Evolutionary conservation across 2,888 invertebrate genomes (phyloP).

Genomic region (Anodontia alba): DNA sequence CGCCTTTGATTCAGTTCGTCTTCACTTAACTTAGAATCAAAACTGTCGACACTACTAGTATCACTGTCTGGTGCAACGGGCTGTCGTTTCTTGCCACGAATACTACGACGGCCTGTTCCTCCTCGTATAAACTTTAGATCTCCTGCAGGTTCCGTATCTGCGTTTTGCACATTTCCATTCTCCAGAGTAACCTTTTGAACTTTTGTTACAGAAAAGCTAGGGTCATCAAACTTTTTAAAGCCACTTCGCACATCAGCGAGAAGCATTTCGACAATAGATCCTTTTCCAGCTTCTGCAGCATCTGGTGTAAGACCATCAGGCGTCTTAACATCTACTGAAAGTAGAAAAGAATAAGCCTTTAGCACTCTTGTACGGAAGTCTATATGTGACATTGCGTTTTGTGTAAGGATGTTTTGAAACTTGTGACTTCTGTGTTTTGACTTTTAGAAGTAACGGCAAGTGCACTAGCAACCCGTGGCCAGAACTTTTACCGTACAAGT

Average conservation of each 20-base stretch:
- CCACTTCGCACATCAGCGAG: constrained; percentile 82
- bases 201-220: constrained; percentile 78
- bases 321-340: constrained; percentile 52
- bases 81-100: constrained; percentile 58
- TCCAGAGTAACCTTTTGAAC: constrained; percentile 77
- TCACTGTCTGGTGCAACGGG: constrained; percentile 27
- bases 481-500: no score
- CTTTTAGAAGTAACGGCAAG: no score
- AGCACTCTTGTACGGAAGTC: neutral
- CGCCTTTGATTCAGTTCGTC: constrained; percentile 58
- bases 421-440: no score
- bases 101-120: constrained; percentile 69
- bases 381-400: no score
- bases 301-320: constrained; percentile 60
- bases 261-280: constrained; percentile 81
- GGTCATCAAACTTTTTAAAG: constrained; percentile 76
- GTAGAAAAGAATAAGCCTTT: neutral
- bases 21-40: constrained; percentile 63
- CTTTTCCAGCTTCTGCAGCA: constrained; percentile 60
- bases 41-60: constrained; percentile 37
- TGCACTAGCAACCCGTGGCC: no score
- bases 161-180: constrained; percentile 45
- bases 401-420: no score
- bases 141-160: constrained; percentile 37
- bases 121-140: constrained; percentile 66